Conservation (phyloP, 2,888 invertebrate species). For the Cheilosia vernalis region DNA sequence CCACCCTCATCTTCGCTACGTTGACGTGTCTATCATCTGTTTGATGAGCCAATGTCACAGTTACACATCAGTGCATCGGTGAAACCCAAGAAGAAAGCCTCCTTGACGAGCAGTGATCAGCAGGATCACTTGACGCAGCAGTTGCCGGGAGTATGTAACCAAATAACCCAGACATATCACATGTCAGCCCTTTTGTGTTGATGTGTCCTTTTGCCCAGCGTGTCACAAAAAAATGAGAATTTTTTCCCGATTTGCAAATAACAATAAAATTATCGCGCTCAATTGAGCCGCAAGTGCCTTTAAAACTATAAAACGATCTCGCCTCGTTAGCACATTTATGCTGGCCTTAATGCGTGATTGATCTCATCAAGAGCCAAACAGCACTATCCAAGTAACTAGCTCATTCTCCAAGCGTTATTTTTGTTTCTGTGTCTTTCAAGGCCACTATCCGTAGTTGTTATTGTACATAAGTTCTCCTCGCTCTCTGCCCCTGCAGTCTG, state of each 20-base stretch:
- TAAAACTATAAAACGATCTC: constrained; percentile 24
- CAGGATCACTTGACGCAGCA: constrained; percentile 9
- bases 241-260: constrained; percentile 53
- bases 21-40: constrained; percentile 61
- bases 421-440: constrained; percentile 41
- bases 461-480: constrained; percentile 8
- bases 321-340: constrained; percentile 38
- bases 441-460: constrained; percentile 9
- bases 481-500: constrained; percentile 7
- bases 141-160: constrained; percentile 43
- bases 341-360: constrained; percentile 55
- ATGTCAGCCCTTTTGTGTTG: constrained; percentile 27
- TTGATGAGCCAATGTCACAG: constrained; percentile 65
- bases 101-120: constrained; percentile 1
- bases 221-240: constrained; percentile 10
- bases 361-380: constrained; percentile 40
- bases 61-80: constrained; percentile 61
- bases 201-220: background rate
- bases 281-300: constrained; percentile 54
- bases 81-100: constrained; percentile 52
- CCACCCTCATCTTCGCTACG: constrained; percentile 50
- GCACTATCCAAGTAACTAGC: background rate
- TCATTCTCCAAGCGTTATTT: constrained; percentile 19
- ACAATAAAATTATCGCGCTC: constrained; percentile 53
- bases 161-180: constrained; percentile 64